Evolutionary conservation across 2,113 vertebrate species (phyloP).

Genomic region (Plestiodon gilberti): DNA sequence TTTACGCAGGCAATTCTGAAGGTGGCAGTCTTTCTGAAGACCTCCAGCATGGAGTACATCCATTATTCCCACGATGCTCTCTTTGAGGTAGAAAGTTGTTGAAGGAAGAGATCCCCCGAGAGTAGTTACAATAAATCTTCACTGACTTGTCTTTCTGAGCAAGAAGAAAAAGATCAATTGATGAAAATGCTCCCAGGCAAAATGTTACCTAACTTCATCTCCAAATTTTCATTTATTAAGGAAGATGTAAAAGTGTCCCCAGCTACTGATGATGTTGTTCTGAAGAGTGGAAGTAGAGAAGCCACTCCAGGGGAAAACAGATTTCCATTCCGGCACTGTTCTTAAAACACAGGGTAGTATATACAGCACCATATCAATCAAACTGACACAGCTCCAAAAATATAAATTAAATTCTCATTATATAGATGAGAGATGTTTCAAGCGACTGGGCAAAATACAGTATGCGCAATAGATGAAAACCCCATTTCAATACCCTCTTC

Average conservation of each 20-base stretch:
- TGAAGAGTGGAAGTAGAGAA: conserved; percentile 48
- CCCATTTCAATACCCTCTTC: not conserved
- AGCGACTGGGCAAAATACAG: not conserved
- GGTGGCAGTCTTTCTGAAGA: conserved; percentile 36
- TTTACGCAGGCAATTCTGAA: conserved; percentile 44
- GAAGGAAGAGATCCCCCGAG: conserved; percentile 50
- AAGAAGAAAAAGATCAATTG: conserved; percentile 67
- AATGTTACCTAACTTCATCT: conserved; percentile 63
- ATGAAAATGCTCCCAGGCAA: conserved; percentile 70
- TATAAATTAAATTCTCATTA: conserved; percentile 5
- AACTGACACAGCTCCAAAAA: not conserved
- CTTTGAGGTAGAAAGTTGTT: conserved; percentile 65
- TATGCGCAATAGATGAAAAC: not conserved
- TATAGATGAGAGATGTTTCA: not conserved
- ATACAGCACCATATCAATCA: conserved; percentile 44
- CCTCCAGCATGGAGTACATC: conserved; percentile 15
- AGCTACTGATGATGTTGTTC: conserved; percentile 47
- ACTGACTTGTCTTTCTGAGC: conserved; percentile 66
- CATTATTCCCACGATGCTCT: conserved; percentile 59
- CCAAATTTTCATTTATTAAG: conserved; percentile 68
- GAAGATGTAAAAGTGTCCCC: conserved; percentile 36
- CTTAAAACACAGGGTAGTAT: conserved; percentile 22
- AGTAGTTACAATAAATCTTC: conserved; percentile 71
- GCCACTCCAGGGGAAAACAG: conserved; percentile 48
- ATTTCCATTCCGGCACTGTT: conserved; percentile 24